Conservation (phyloP, 2,888 invertebrate species). For the Chydorus sphaericus region DNA sequence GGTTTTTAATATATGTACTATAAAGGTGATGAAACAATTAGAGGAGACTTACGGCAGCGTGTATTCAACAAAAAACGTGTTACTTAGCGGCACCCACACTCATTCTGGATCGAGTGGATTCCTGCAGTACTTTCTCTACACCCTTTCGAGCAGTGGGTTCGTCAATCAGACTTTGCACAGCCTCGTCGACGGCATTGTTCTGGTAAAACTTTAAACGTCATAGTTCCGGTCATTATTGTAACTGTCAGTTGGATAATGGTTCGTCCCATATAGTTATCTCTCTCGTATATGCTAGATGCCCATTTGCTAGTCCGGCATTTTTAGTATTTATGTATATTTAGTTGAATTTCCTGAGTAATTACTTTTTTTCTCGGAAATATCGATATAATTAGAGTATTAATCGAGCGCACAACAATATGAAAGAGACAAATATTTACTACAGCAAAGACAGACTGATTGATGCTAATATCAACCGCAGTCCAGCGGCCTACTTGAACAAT, state of each 20-base stretch:
- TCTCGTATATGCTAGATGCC: too few relatives aligned
- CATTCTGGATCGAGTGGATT: slow-evolving; percentile 33
- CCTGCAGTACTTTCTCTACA: slow-evolving; percentile 59
- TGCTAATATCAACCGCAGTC: slow-evolving; percentile 81
- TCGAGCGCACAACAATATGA: slow-evolving; percentile 55
- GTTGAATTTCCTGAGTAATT: background rate
- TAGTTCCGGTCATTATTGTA: too few relatives aligned
- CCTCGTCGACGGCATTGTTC: slow-evolving; percentile 48
- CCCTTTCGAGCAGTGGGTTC: slow-evolving; percentile 70
- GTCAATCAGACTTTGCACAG: slow-evolving; percentile 50
- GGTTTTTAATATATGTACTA: background rate
- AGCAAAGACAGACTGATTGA: slow-evolving; percentile 51
- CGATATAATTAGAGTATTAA: slow-evolving; percentile 52
- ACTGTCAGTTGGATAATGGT: too few relatives aligned
- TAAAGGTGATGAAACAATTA: slow-evolving; percentile 58
- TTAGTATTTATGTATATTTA: background rate
- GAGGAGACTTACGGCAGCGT: slow-evolving; percentile 45
- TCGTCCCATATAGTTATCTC: too few relatives aligned
- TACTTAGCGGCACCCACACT: slow-evolving; percentile 80
- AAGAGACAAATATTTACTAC: slow-evolving; percentile 51
- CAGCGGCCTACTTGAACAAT: slow-evolving; percentile 67
- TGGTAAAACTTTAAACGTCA: background rate
- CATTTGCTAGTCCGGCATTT: background rate
- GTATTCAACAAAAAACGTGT: slow-evolving; percentile 65
- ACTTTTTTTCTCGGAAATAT: background rate